Base-by-base conservation (phyloP, 2,113 vertebrate genomes). In the Dipodomys spectabilis region DNA sequence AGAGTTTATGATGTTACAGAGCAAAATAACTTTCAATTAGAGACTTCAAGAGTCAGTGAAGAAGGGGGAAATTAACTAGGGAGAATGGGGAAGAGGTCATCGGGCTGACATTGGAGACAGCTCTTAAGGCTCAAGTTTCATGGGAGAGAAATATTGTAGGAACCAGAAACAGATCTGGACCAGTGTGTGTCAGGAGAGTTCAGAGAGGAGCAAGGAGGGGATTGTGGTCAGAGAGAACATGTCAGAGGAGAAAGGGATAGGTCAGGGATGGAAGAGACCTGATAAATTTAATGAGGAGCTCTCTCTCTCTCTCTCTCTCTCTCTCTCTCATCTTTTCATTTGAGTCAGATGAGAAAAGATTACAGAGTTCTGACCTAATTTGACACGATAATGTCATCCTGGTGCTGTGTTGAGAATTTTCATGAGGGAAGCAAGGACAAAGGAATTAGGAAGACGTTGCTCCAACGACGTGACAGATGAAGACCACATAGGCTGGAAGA, bases 361-460 rank as follows among this genome's bases (percentile, higher is more conserved):
- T 78, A 23, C 71, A 86, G 23, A 28, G 78, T 73, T 94, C 77
- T 85, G 68, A 92, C 22, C 60, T 57, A 78, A 74, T 77, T 82
- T 83, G 69, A 77, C 44, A 62, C 35, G 45, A 32, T 75, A 45
- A 74, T 39, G 72, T 85, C 57, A 84, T 86, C 67, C 64, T 57
- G n/a, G 15, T 72, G n/a, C n/a, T 64, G 5, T 62, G 35, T 10
- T 20, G 23, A 81, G 5, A 25, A 84, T 92, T 84, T 86, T 88
- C 65, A 90, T 57, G 18, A 90, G 39, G 23, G 11, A 85, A 85
- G 20, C 12, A 60, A 28, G 32, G 25, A 32, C 1, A 18, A 91
- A 35, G 53, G 88, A 81, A 0, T 92, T 18, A 93, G 25, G 39
- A 78, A 2, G 11, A 16, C 60, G 35, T 64, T 67, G 32, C 7